These are phyloP conservation scores for Erebia epiphron DNA, from an alignment of 2,888 invertebrate species.

Conservation along the genomic window DNA sequence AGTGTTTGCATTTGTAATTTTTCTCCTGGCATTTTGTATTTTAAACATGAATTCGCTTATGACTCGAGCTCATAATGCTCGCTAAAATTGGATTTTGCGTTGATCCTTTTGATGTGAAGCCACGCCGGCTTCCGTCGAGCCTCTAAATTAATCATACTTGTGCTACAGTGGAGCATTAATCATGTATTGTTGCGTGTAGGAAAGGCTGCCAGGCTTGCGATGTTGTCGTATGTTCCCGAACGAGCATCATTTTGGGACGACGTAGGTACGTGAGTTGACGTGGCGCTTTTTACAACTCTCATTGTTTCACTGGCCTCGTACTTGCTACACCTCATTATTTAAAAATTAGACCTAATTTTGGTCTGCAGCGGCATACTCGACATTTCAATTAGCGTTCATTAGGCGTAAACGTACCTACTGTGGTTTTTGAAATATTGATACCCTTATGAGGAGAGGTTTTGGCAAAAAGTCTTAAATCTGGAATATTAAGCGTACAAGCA, in stretches of 20 bases:
- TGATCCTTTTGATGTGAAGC: constrained; percentile 55
- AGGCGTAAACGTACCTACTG: constrained; percentile 20
- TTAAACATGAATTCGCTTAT: constrained; percentile 1
- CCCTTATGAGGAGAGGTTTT: background rate
- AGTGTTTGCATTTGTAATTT: constrained; percentile 64
- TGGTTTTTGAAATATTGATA: constrained; percentile 20
- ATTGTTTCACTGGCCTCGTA: constrained; percentile 55
- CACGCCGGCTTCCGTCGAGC: constrained; percentile 50
- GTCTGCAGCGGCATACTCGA: constrained; percentile 36
- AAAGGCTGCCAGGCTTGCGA: constrained; percentile 24
- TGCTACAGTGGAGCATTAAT: constrained; percentile 63
- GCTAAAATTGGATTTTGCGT: constrained; percentile 49
- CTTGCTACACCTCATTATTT: constrained; percentile 49
- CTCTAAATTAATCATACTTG: constrained; percentile 67
- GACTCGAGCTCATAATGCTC: background rate
- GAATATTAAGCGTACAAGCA: constrained; percentile 12
- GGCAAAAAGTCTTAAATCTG: background rate
- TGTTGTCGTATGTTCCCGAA: constrained; percentile 25
- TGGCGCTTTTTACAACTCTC: constrained; percentile 52
- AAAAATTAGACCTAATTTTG: constrained; percentile 56
- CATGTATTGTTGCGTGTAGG: constrained; percentile 57
- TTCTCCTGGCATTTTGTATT: constrained; percentile 40
- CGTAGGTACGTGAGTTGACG: constrained; percentile 50
- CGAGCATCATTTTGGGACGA: constrained; percentile 44
- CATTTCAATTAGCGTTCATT: constrained; percentile 43